Percentiles rank a stretch among this genome's conserved stretches.
phyloP scores from a whole-genome alignment of 2,113 vertebrate species.

The Gracilinanus agilis region DNA sequence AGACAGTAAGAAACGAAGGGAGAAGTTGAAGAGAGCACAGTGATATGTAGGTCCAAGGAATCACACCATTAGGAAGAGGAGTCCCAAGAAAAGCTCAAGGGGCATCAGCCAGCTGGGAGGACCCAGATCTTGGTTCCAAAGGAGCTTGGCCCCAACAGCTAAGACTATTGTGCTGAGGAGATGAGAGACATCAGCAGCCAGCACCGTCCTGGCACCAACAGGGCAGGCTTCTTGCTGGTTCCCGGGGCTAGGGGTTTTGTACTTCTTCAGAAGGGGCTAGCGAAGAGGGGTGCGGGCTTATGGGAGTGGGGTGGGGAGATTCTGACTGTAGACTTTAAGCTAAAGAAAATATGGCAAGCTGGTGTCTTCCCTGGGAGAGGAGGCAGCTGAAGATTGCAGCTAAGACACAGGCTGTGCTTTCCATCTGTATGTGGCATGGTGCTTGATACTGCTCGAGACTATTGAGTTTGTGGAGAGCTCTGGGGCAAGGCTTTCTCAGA shows the following conservation, averaged over 20 bases:
- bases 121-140: not conserved
- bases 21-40: not conserved
- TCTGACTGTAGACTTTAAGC: not conserved
- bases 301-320: not conserved
- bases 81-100: not conserved
- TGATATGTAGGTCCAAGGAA: not conserved
- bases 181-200: not conserved
- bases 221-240: not conserved
- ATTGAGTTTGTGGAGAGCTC: not conserved
- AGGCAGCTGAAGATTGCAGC: not conserved
- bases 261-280: not conserved
- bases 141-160: not conserved
- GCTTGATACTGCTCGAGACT: not conserved
- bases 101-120: not conserved
- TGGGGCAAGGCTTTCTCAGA: not conserved
- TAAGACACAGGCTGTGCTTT: not conserved
- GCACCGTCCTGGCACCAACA: not conserved
- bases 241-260: not conserved
- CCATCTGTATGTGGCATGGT: not conserved
- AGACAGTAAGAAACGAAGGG: not conserved
- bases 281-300: not conserved
- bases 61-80: not conserved
- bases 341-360: not conserved
- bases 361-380: not conserved
- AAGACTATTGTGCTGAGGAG: not conserved